These are phyloP conservation scores for Bombus breviceps DNA, from an alignment of 1,140 invertebrate genomes.

Conservation along the genomic window DNA sequence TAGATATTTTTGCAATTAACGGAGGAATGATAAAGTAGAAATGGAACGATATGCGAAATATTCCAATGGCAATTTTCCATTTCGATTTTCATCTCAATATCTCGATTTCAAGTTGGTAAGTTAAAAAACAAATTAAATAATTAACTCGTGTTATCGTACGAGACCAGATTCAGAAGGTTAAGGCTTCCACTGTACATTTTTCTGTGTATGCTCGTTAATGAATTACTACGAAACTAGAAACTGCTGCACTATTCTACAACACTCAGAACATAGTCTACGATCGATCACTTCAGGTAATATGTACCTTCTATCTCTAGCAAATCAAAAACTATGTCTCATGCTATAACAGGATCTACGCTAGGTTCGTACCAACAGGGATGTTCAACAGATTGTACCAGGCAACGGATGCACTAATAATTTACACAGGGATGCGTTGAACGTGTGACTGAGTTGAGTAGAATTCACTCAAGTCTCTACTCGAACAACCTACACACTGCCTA, in stretches of 20 bases:
- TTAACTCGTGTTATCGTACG: too few species aligned
- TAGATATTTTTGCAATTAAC: too few species aligned
- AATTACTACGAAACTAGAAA: slow-evolving; percentile 4
- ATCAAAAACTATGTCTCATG: slow-evolving; percentile 41
- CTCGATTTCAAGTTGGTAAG: neutral
- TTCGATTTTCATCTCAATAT: neutral
- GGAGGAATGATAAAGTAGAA: too few species aligned
- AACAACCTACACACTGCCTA: slow-evolving; percentile 79
- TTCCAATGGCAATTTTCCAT: too few species aligned
- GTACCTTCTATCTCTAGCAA: neutral
- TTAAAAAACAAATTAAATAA: neutral
- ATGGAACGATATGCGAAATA: too few species aligned
- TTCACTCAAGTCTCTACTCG: slow-evolving; percentile 72
- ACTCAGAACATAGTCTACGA: slow-evolving; percentile 40
- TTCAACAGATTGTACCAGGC: slow-evolving; percentile 53
- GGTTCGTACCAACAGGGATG: slow-evolving; percentile 61
- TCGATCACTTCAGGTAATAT: neutral
- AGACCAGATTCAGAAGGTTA: neutral
- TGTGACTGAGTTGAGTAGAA: slow-evolving; percentile 58
- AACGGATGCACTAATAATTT: slow-evolving; percentile 77
- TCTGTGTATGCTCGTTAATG: neutral
- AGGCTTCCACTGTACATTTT: neutral
- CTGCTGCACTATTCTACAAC: slow-evolving; percentile 7
- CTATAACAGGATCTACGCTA: slow-evolving; percentile 47
- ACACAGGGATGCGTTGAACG: slow-evolving; percentile 62